Evolutionary conservation across 2,113 vertebrate species (phyloP), one percentile per base, ranked within the genome.

Genomic region (Polypterus senegalus): DNA sequence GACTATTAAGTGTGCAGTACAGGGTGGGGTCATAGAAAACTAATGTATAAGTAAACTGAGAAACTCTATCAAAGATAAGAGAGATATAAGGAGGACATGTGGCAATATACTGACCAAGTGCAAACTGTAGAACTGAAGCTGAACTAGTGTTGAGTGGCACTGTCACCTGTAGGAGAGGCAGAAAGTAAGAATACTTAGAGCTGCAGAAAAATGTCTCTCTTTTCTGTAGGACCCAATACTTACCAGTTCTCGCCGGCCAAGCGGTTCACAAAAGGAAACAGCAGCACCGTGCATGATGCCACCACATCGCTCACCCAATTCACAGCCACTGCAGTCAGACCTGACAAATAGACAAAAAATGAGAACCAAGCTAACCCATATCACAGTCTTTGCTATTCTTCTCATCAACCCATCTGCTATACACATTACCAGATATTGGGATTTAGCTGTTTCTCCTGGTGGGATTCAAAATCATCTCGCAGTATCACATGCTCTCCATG

Each of bases 381-480:
- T 49, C 9, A 57, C 9, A 10, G 57, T 52, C 49, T 59, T 3
- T 47, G 43, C 27, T 5, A 44, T 8, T 7, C 47, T 2, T 45
- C 48, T 11, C 44, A 4, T 49, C 2, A 52, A 44, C 4, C 4
- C 3, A 9, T 54, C 49, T 46, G 7, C 10, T 65, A 48, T 66
- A n/a, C 66, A 80, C 89, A 79, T 83, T 77, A 99, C 96, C 94
- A 98, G 81, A 99, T 86, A 59, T 68, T 80, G 66, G 87, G 77
- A 77, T 97, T 94, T 73, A 98, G 63, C 74, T 91, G 91, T 70
- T 79, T 86, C 67, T 89, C 84, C 57, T 86, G 81, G 72, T 89
- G 91, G 63, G 93, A 96, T 73, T 98, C 96, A 76, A 99, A 99
- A 75, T 98, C 92, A 61, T 99, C 96, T 65, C 96, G 83, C 8